phyloP scores from a whole-genome alignment of 2,113 vertebrate genomes.

The Lepisosteus osseus region DNA sequence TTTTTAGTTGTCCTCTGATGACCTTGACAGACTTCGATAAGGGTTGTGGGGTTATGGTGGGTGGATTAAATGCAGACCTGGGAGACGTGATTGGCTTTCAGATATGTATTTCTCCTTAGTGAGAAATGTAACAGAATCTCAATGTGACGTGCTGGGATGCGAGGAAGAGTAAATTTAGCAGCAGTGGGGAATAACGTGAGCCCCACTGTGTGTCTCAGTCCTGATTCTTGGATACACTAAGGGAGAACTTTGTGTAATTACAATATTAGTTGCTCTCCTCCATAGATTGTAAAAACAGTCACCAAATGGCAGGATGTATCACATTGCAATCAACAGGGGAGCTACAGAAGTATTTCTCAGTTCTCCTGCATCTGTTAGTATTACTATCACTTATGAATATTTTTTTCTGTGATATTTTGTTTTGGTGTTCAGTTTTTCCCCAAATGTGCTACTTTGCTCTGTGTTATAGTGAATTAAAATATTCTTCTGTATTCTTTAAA shows the following conservation, averaged over 20 bases:
- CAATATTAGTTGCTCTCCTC: slow-evolving; percentile 52
- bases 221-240: slow-evolving; percentile 20
- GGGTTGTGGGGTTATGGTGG: slow-evolving; percentile 40
- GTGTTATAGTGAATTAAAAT: no score
- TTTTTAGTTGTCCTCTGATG: no score
- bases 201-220: slow-evolving; percentile 17
- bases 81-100: slow-evolving; percentile 51
- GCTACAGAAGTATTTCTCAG: slow-evolving; percentile 34
- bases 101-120: slow-evolving; percentile 48
- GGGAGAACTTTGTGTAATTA: slow-evolving; percentile 39
- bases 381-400: background rate
- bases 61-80: slow-evolving; percentile 37
- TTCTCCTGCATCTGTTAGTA: slow-evolving; percentile 27
- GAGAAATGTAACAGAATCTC: slow-evolving; percentile 63
- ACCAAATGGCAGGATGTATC: slow-evolving; percentile 51
- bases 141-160: slow-evolving; percentile 54
- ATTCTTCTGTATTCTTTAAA: no score
- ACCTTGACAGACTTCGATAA: no score
- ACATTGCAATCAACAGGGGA: slow-evolving; percentile 35
- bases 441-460: no score
- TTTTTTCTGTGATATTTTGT: background rate
- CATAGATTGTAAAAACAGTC: slow-evolving; percentile 30
- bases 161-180: slow-evolving; percentile 63
- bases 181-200: slow-evolving; percentile 20
- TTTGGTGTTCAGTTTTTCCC: no score